phyloP scores from a whole-genome alignment of 2,113 vertebrate genomes.

The Petrocephalus zakoni region DNA sequence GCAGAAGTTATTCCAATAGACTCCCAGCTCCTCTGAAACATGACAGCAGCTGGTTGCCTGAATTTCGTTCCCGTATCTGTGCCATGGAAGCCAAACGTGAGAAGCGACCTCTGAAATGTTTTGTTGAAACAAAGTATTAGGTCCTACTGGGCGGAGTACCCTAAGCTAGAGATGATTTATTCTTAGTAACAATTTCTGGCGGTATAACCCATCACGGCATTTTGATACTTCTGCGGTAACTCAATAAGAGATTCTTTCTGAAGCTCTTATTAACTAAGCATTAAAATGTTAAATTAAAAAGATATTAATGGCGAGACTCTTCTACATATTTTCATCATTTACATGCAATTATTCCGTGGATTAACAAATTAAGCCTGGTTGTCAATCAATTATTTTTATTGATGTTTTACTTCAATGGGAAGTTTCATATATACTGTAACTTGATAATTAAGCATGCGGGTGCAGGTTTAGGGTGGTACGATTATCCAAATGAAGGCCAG shows the following conservation, averaged over 20 bases:
- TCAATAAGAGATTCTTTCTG: not conserved
- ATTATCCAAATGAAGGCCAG: not conserved
- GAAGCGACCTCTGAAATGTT: not conserved
- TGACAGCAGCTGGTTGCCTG: not conserved
- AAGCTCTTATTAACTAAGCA: slow-evolving; percentile 2
- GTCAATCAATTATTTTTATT: slow-evolving; percentile 9
- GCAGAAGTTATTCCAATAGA: not conserved
- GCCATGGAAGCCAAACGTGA: not conserved
- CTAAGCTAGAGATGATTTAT: not conserved
- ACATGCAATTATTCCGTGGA: not conserved
- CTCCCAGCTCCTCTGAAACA: not conserved
- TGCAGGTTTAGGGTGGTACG: not conserved
- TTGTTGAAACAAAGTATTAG: not conserved
- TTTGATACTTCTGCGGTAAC: not conserved
- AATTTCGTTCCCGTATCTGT: not conserved
- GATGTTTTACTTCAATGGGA: not conserved
- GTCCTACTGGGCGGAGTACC: not conserved
- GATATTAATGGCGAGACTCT: not conserved
- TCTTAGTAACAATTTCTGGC: not conserved
- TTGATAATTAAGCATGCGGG: not conserved
- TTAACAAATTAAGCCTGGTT: slow-evolving; percentile 7
- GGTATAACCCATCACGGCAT: not conserved
- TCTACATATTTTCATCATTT: not conserved
- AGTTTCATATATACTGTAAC: not conserved
- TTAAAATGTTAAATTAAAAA: not conserved